phyloP scores from a whole-genome alignment of 2,888 invertebrate species.

The Limnephilus marmoratus region DNA sequence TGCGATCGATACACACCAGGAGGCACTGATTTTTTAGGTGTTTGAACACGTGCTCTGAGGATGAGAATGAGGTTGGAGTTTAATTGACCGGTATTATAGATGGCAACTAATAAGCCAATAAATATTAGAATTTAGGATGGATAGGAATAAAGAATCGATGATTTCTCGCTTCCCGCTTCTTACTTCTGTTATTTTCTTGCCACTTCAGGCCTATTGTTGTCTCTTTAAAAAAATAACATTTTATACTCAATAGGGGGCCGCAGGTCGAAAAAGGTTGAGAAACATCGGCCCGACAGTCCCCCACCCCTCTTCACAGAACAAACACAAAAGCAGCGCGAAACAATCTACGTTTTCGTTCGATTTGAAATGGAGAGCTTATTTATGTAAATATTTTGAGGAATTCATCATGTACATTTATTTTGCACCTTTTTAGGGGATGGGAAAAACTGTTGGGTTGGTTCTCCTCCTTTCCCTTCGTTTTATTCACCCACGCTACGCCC shows the following conservation, averaged over 20 bases:
- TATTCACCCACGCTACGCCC: neutral
- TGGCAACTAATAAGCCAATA: too few relatives aligned
- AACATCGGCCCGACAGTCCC: neutral
- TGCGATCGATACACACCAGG: too few relatives aligned
- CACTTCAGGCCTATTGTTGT: too few relatives aligned
- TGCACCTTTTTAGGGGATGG: constrained; percentile 28
- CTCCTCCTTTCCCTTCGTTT: neutral
- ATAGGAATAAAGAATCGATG: too few relatives aligned
- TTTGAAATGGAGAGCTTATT: constrained; percentile 36
- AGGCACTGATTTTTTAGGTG: too few relatives aligned
- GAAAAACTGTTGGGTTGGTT: neutral
- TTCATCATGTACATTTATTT: constrained; percentile 18
- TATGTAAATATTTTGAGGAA: constrained; percentile 39
- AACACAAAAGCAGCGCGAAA: constrained; percentile 13
- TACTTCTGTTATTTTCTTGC: too few relatives aligned
- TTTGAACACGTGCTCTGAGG: too few relatives aligned
- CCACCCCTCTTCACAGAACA: constrained; percentile 16
- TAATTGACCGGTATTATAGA: too few relatives aligned
- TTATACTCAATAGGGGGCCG: neutral
- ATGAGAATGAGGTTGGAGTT: too few relatives aligned
- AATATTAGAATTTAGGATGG: too few relatives aligned
- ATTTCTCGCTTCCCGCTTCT: too few relatives aligned
- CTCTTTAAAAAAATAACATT: neutral
- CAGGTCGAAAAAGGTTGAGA: neutral
- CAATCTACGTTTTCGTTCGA: constrained; percentile 38